Evolutionary conservation across 2,888 invertebrate genomes (phyloP).

Genomic region (Pristionchus entomophagus): DNA sequence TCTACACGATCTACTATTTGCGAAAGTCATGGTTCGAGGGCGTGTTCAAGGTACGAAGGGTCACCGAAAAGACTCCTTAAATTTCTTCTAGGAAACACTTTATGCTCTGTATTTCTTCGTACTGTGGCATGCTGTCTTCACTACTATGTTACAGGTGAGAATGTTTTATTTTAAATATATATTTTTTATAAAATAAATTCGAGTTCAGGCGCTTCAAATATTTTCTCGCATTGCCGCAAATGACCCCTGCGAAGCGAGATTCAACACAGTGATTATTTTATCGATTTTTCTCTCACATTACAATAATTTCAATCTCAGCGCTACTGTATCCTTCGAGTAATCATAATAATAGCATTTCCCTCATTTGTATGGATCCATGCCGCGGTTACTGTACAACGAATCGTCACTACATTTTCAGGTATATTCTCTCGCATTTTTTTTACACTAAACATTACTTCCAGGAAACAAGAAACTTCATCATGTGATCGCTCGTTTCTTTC

Average conservation of each 20-base stretch:
- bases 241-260: neutral
- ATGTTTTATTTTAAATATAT: neutral
- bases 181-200: neutral
- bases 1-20: neutral
- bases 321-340: neutral
- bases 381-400: neutral
- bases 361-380: conserved; percentile 2
- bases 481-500: neutral
- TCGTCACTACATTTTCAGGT: conserved; percentile 23
- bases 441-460: neutral
- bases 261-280: neutral
- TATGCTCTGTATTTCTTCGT: neutral
- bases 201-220: neutral
- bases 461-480: neutral
- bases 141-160: neutral
- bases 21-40: conserved; percentile 14
- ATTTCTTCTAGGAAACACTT: conserved; percentile 27
- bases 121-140: neutral
- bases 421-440: neutral
- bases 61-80: too few relatives aligned
- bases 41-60: neutral
- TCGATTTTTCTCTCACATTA: neutral
- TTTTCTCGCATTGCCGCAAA: neutral
- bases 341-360: neutral
- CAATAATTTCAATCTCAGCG: neutral